These are phyloP conservation scores for Drosophila varians DNA, from an alignment of 1,140 invertebrate species.

Conservation along the genomic window DNA sequence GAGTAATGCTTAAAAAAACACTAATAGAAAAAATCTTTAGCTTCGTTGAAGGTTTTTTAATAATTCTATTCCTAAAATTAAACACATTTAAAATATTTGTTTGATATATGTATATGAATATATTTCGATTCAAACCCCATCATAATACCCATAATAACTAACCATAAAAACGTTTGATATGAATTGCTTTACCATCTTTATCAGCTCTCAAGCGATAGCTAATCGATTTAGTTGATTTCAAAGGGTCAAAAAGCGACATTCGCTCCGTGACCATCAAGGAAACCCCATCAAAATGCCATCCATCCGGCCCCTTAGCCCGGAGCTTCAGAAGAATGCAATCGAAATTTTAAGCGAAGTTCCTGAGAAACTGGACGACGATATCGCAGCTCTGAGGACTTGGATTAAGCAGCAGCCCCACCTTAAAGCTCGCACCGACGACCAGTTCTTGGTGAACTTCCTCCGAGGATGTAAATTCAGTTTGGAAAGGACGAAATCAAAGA, in stretches of 20 bases:
- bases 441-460: conserved; percentile 86
- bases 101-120: no score
- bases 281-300: conserved; percentile 59
- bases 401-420: conserved; percentile 87
- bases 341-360: conserved; percentile 86
- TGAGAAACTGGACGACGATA: conserved; percentile 84
- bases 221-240: conserved; percentile 12
- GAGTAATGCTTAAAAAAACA: no score
- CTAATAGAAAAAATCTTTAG: no score
- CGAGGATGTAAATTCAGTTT: conserved; percentile 88
- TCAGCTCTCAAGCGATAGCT: conserved; percentile 21
- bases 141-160: no score
- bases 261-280: conserved; percentile 24
- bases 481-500: conserved; percentile 87
- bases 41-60: no score
- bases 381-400: conserved; percentile 86
- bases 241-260: conserved; percentile 21
- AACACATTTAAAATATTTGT: no score
- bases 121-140: no score
- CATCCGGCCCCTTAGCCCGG: conserved; percentile 83
- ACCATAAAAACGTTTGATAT: conserved; percentile 53
- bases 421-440: conserved; percentile 84
- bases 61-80: no score
- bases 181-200: conserved; percentile 18
- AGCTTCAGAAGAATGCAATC: conserved; percentile 84